Evolutionary conservation across 2,113 vertebrate species (phyloP).

Genomic region (Pyxicephalus adspersus): DNA sequence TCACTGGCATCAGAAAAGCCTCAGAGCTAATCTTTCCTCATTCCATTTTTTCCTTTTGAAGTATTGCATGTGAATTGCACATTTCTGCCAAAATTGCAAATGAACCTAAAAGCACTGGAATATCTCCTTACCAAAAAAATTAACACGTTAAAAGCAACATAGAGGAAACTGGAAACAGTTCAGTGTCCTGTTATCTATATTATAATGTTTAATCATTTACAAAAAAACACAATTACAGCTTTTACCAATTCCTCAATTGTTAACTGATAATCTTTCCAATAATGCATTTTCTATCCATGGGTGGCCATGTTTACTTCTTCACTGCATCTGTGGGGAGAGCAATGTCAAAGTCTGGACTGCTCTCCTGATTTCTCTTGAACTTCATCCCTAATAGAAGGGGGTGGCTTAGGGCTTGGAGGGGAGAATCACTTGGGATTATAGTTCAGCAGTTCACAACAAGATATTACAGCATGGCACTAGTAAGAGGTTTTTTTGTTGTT

Average conservation of each 20-base stretch:
- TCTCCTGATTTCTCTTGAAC: no score
- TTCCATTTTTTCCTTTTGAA: conserved; percentile 26
- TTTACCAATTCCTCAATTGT: background rate
- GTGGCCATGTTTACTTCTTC: no score
- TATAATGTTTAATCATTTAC: conserved; percentile 17
- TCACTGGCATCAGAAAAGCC: conserved; percentile 9
- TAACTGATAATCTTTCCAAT: background rate
- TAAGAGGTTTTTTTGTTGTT: no score
- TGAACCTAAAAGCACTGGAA: conserved; percentile 14
- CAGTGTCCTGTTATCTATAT: background rate
- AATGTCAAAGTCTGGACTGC: no score
- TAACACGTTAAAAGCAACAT: conserved; percentile 2
- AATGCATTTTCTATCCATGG: no score
- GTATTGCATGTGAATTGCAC: conserved; percentile 34
- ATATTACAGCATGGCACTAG: no score
- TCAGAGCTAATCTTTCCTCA: conserved; percentile 33
- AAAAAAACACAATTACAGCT: background rate
- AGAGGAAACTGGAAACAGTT: conserved; percentile 5
- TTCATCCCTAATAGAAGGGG: no score
- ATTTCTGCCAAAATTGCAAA: conserved; percentile 16
- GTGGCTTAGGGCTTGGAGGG: no score
- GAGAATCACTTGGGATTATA: no score
- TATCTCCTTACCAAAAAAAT: conserved; percentile 1
- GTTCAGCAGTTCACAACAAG: no score
- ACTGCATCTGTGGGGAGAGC: no score